Base-by-base conservation (phyloP, 1,140 invertebrate genomes). In the Doryteuthis pealeii region DNA sequence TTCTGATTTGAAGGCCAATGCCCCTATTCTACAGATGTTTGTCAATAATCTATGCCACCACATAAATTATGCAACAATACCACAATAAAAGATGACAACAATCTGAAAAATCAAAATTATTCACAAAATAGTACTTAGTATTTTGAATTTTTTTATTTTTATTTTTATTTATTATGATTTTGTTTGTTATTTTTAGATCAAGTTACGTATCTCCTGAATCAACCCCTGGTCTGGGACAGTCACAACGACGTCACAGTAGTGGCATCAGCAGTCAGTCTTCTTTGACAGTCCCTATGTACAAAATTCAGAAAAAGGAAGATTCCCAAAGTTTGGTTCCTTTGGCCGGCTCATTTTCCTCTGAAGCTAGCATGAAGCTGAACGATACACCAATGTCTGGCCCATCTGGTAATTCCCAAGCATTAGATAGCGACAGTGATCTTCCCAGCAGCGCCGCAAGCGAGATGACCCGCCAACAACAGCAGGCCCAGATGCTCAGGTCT, bases 271-370 rank as follows among this genome's bases (percentile, higher is more conserved):
- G 74, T 67, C 68, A 73, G 30, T 28, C 66, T 68, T 73, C 18
- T 78, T 72, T 31, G 68, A 62, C 45, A 28, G 49, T 45, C 72
- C 77, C 33, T 26, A 32, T 65, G 65, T 68, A 68, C 30, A 68
- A 74, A 49, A 58, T 62, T 26, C 43, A 67, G 31, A 54, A 45
- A 22, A 66, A 72, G 15, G 75, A 79, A 62, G 77, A 79, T 31
- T 71, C 75, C 8, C 77, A 79, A 26, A 79, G 77, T 67, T 67
- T 79, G 67, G 72, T 79, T 22, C 77, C 77, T 30, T 45, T 79
- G 71, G 68, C 73, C 4, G 77, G 77, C 5, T 79, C 77, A 18
- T 71, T 79, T 0, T 71, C 58, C 1, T 73, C 72, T 32, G 62
- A 67, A 31, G 62, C 28, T 1, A 67, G 54, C 26, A 58, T 31